Percentiles rank a stretch among this genome's conserved stretches.
Evolutionary conservation across 1,140 invertebrate species (phyloP).

Genomic region (Wiebesia pumilae): DNA sequence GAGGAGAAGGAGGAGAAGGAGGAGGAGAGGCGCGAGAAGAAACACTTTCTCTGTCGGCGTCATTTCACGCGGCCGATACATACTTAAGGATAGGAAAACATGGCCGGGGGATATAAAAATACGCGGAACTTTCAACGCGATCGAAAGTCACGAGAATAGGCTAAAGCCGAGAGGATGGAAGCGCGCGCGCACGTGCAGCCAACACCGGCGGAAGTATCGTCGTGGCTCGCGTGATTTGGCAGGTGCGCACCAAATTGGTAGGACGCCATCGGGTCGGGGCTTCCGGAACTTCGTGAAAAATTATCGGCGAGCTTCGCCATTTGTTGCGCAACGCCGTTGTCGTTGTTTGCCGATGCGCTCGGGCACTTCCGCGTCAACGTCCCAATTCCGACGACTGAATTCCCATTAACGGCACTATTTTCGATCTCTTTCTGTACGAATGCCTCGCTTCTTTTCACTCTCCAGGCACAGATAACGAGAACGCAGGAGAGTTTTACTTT

Average conservation of each 20-base stretch:
- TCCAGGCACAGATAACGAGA: not conserved
- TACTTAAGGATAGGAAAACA: not conserved
- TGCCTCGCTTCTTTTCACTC: not conserved
- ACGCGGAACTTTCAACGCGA: too few relatives aligned
- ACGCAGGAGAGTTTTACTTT: not conserved
- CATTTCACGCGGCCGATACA: not conserved
- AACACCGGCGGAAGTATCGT: not conserved
- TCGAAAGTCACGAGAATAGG: too few relatives aligned
- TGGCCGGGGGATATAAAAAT: too few relatives aligned
- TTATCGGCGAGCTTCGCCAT: not conserved
- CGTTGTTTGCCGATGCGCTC: too few relatives aligned
- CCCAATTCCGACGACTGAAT: not conserved
- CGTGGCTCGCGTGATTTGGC: not conserved
- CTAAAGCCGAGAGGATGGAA: not conserved
- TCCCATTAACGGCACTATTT: not conserved
- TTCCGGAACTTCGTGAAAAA: not conserved
- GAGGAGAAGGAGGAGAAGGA: too few relatives aligned
- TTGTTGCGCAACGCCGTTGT: not conserved
- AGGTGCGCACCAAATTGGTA: not conserved
- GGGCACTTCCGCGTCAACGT: not conserved
- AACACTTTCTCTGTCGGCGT: not conserved
- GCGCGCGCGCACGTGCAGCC: not conserved
- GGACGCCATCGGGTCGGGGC: not conserved
- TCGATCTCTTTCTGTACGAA: not conserved
- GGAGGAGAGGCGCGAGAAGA: not conserved